These are phyloP conservation scores for Drosophila anomalata DNA, from an alignment of 2,888 invertebrate genomes.

Conservation along the genomic window DNA sequence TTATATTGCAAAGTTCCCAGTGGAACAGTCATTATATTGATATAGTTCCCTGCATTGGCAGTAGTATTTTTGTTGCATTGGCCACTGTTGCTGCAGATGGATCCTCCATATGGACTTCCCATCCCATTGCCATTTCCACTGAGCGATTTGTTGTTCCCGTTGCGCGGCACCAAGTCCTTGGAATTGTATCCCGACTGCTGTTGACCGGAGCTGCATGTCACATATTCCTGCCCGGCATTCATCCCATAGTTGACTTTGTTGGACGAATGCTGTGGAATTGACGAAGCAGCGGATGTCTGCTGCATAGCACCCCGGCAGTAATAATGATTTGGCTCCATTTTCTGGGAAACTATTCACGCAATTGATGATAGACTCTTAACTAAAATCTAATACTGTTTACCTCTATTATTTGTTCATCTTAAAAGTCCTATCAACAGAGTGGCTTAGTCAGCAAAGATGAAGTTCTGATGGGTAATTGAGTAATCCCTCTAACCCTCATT, in stretches of 20 bases:
- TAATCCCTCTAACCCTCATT: constrained; percentile 20
- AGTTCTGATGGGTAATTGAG: constrained; percentile 14
- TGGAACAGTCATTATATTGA: constrained; percentile 83
- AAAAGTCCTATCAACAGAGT: constrained; percentile 10
- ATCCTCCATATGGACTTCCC: constrained; percentile 47
- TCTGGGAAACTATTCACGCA: constrained; percentile 32
- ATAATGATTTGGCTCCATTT: constrained; percentile 82
- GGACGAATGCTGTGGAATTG: constrained; percentile 66
- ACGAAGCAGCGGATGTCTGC: constrained; percentile 63
- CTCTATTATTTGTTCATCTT: constrained; percentile 5
- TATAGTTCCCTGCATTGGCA: constrained; percentile 77
- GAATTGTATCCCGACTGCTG: constrained; percentile 52
- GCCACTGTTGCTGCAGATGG: constrained; percentile 58
- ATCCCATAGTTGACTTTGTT: constrained; percentile 60
- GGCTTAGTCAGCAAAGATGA: constrained; percentile 11
- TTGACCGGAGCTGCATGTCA: constrained; percentile 55
- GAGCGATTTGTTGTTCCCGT: constrained; percentile 55
- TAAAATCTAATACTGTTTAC: background rate
- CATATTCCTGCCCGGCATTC: constrained; percentile 62
- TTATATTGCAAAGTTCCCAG: constrained; percentile 83
- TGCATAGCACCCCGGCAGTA: constrained; percentile 77
- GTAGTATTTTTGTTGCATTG: constrained; percentile 60
- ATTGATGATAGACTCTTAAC: background rate
- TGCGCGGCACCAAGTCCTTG: constrained; percentile 61
- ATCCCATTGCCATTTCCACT: constrained; percentile 47